Percentiles rank a stretch among this genome's conserved stretches.
Evolutionary conservation across 2,888 invertebrate genomes (phyloP).

Genomic region (Drosophila meridionalis): DNA sequence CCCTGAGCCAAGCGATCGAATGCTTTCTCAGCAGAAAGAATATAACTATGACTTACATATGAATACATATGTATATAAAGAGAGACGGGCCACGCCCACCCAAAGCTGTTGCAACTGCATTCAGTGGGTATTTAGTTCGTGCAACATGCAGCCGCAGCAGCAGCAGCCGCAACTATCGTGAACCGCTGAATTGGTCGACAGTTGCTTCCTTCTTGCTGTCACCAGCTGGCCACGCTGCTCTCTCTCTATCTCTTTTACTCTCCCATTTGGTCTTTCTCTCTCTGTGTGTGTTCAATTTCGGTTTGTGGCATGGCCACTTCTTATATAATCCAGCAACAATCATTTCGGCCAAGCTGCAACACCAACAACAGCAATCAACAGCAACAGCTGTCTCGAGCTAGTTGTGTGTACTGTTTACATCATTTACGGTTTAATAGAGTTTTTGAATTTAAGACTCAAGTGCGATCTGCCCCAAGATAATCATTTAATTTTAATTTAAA

Average conservation of each 20-base stretch:
- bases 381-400: slow-evolving; percentile 69
- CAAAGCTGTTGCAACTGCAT: slow-evolving; percentile 37
- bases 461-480: slow-evolving; percentile 4
- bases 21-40: slow-evolving; percentile 62
- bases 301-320: slow-evolving; percentile 81
- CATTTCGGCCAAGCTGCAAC: slow-evolving; percentile 80
- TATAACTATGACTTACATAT: neutral
- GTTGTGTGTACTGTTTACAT: slow-evolving; percentile 54
- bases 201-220: slow-evolving; percentile 73
- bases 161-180: slow-evolving; percentile 30
- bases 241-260: slow-evolving; percentile 14
- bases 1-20: slow-evolving; percentile 55
- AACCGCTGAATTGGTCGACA: slow-evolving; percentile 45
- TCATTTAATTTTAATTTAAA: neutral
- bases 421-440: slow-evolving; percentile 61
- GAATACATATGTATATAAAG: neutral
- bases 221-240: slow-evolving; percentile 38
- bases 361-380: slow-evolving; percentile 45
- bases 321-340: slow-evolving; percentile 77
- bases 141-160: slow-evolving; percentile 59
- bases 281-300: slow-evolving; percentile 48
- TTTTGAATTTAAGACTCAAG: slow-evolving; percentile 21
- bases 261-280: slow-evolving; percentile 15
- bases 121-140: slow-evolving; percentile 77
- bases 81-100: slow-evolving; percentile 32